Base-by-base conservation (phyloP, 2,888 invertebrate species). In the Habrosyne pyritoides region DNA sequence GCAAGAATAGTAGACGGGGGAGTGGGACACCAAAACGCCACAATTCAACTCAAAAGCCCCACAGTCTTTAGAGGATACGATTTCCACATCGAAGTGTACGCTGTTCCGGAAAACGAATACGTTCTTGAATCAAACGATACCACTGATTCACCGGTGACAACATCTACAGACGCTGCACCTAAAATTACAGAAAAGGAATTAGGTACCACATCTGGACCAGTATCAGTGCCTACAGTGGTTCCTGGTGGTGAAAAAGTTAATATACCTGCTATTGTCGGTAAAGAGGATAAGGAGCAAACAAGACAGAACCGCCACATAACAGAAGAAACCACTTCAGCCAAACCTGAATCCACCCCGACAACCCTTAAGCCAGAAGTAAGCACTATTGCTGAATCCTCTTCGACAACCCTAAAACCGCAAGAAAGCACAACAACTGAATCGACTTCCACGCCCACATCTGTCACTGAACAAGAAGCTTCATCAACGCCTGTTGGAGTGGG, bases 21-120 rank as follows among this genome's bases (percentile, higher is more conserved):
- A 59, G 77, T 75, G 50, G 89, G 89, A 59, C 69, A 86, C 36
- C 78, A 80, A 36, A 86, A 81, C 54, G 86, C 90, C 4, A 89
- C 87, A 0, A 69, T 92, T 10, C 83, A 89, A 66, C 65, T 92
- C 1, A 85, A 88, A 65, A 89, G 91, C 47, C 91, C 91, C 0
- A 81, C 89, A 8, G 77, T 83, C 1, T 77, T 91, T 28, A 75
- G 90, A 66, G 91, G 91, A 52, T 86, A 80, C 53, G 79, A 84
- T 22, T 91, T 91, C 61, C 77, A 79, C 24, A 70, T 91, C 1
- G 74, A 86, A 71, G 86, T 86, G 0, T 91, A 77, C 53, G 75
- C 83, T 6, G 59, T 64, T 5, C 65, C 78, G 2, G 68, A 71
- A 4, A 58, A 60, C 28, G 65, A 52, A 21, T 48, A 51, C 28